Base-by-base conservation (phyloP, 2,113 vertebrate genomes). In the Ciconia boyciana region DNA sequence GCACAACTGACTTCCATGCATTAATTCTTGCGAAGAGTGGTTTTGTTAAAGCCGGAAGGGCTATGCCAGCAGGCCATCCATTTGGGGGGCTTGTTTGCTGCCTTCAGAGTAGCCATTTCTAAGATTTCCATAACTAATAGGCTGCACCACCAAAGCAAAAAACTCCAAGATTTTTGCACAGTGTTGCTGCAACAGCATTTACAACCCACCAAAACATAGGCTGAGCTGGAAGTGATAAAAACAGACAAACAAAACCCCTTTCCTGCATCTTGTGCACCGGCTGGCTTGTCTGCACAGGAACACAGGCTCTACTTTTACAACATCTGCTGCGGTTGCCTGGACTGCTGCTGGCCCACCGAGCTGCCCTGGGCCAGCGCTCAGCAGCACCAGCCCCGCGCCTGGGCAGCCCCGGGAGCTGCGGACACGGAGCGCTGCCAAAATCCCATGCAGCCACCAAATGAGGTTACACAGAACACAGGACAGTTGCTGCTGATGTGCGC, bases 11-110 rank as follows among this genome's bases (percentile, higher is more conserved):
- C 39, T 48, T 25, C 29, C 52, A 20, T 1, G 10, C 14, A 1
- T 41, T 72, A 61, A 2, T 46, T 75, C 60, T 19, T 36, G 49
- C 49, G 48, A 9, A 48, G 32, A 29, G 44, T 0, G 0, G 13
- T 10, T 69, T 82, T n/a, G 6, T 29, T 43, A 62, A 31, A 77
- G 83, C 34, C 62, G 41, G 41, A 43, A 76, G 36, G 34, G 60
- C 0, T 11, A 22, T 3, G 7, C 6, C 32, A 32, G 34, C 2
- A 0, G 31, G 24, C 12, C 24, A 11, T 10, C 20, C 10, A 4
- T 14, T 18, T 7, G 10, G 16, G 32, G 26, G 8, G 5, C 7
- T 82, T n/a, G 13, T 44, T 46, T 31, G 32, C 39, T 83, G 31
- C 64, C 46, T 49, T 54, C 1, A 2, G 54, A 82, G n/a, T 3